Evolutionary conservation across 2,888 invertebrate genomes (phyloP).

Genomic region (Lepidochitona cinerea): DNA sequence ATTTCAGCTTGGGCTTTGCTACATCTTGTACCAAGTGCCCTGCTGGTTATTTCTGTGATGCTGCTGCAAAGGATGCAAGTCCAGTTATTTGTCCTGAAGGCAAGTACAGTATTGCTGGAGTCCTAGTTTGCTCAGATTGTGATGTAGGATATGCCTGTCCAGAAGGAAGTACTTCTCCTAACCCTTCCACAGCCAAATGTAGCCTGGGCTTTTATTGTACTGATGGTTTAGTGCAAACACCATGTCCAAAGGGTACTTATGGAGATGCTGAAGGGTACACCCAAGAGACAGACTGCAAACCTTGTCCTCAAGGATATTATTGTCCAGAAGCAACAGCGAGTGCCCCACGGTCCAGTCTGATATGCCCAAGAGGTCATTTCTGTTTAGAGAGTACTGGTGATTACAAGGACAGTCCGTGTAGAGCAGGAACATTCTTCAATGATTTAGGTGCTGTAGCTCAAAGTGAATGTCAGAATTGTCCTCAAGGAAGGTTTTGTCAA

Average conservation of each 20-base stretch:
- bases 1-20: conserved; percentile 60
- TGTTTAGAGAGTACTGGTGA: conserved; percentile 55
- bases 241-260: conserved; percentile 62
- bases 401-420: conserved; percentile 56
- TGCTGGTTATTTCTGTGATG: conserved; percentile 56
- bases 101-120: conserved; percentile 42
- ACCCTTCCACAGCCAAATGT: conserved; percentile 53
- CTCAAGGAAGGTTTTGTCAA: conserved; percentile 61
- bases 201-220: conserved; percentile 61
- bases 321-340: conserved; percentile 62
- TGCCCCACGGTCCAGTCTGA: conserved; percentile 37
- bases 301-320: conserved; percentile 64
- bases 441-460: conserved; percentile 41
- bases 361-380: conserved; percentile 57
- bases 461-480: conserved; percentile 56
- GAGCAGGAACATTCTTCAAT: conserved; percentile 51
- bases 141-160: conserved; percentile 54
- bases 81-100: conserved; percentile 58
- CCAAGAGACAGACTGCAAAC: conserved; percentile 43
- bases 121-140: conserved; percentile 43
- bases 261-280: conserved; percentile 52
- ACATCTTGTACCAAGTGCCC: conserved; percentile 58
- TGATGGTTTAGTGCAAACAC: conserved; percentile 52
- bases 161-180: conserved; percentile 54
- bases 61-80: conserved; percentile 18